These are phyloP conservation scores for Drosophila ezoana DNA, from an alignment of 2,888 invertebrate species.

Conservation along the genomic window DNA sequence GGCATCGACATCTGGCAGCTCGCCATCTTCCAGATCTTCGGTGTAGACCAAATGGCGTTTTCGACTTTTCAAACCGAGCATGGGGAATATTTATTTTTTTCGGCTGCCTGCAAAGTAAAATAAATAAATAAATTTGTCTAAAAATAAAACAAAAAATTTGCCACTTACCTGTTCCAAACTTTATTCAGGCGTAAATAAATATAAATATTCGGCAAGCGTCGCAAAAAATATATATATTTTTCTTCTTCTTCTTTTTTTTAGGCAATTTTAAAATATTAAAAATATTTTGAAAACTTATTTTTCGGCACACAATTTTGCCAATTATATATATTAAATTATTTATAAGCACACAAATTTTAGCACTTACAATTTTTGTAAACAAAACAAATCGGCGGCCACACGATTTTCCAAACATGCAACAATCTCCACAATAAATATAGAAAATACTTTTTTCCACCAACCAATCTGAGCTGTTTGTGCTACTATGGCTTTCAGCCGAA, in stretches of 20 bases:
- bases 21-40: slow-evolving; percentile 37
- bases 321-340: neutral
- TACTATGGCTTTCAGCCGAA: slow-evolving; percentile 19
- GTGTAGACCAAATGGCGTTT: neutral
- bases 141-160: neutral
- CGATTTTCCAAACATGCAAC: neutral
- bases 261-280: neutral
- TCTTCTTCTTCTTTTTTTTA: slow-evolving; percentile 4
- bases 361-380: neutral
- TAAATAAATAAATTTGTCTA: neutral
- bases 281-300: neutral
- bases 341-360: neutral
- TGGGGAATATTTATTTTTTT: neutral
- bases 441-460: slow-evolving; percentile 13
- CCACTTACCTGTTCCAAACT: neutral
- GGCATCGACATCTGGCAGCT: slow-evolving; percentile 5
- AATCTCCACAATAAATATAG: neutral
- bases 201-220: neutral
- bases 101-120: neutral
- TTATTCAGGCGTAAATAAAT: neutral
- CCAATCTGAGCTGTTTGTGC: slow-evolving; percentile 18
- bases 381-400: neutral
- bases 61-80: neutral
- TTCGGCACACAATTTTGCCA: neutral
- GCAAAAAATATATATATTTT: neutral